Evolutionary conservation across 2,113 vertebrate genomes (phyloP).

Genomic region (Megaceryle torquata): DNA sequence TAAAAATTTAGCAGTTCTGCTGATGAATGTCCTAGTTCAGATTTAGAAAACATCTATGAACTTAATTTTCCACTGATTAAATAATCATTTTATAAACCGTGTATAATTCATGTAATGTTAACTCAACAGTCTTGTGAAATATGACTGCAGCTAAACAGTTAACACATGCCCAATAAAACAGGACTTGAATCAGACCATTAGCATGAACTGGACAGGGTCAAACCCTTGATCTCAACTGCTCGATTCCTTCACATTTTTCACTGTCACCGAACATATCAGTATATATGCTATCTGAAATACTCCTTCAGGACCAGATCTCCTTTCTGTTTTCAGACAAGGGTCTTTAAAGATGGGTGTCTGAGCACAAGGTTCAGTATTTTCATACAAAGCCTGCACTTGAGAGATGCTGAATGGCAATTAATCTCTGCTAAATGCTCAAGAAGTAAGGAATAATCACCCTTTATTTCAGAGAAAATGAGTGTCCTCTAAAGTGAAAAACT

Average conservation of each 20-base stretch:
- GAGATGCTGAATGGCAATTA: background rate
- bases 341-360: background rate
- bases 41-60: constrained; percentile 78
- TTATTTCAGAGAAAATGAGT: background rate
- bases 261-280: background rate
- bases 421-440: background rate
- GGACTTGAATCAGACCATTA: constrained; percentile 11
- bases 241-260: background rate
- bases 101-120: constrained; percentile 75
- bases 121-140: constrained; percentile 70
- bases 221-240: background rate
- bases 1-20: constrained; percentile 80
- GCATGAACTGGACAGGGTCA: background rate
- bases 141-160: constrained; percentile 71
- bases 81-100: constrained; percentile 79
- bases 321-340: background rate
- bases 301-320: background rate
- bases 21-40: constrained; percentile 78
- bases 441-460: background rate
- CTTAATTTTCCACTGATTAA: constrained; percentile 82
- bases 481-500: background rate
- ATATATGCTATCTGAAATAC: background rate
- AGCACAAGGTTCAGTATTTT: background rate
- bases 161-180: constrained; percentile 24
- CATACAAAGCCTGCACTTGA: background rate